Percentiles rank a stretch among this genome's conserved stretches.
phyloP scores from a whole-genome alignment of 2,113 vertebrate genomes.

The Geothlypis trichas region DNA sequence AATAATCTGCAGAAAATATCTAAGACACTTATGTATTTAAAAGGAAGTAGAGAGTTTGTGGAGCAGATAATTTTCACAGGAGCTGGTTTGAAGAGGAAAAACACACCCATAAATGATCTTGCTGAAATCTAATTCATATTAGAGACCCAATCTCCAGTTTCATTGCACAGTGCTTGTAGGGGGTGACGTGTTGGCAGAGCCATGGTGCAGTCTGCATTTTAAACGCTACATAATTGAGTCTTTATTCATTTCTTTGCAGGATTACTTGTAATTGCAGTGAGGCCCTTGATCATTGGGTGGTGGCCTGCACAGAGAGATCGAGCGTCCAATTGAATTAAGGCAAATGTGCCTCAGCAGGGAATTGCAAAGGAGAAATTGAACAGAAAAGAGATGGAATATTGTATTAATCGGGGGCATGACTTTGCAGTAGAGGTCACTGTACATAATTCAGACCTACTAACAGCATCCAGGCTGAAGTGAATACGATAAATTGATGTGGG shows the following conservation, averaged over 20 bases:
- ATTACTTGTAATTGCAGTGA: conserved; percentile 39
- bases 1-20: not conserved
- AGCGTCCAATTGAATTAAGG: conserved; percentile 16
- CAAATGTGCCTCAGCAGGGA: conserved; percentile 16
- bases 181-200: not conserved
- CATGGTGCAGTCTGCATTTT: not conserved
- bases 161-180: not conserved
- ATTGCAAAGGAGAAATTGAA: conserved; percentile 30
- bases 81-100: not conserved
- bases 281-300: not conserved
- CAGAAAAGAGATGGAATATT: conserved; percentile 9
- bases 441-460: not conserved
- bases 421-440: not conserved
- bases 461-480: not conserved
- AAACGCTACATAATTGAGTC: conserved; percentile 18
- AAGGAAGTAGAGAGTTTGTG: not conserved
- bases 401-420: not conserved
- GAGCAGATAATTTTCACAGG: not conserved
- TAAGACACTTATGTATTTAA: not conserved
- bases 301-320: not conserved
- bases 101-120: not conserved
- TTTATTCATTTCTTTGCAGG: conserved; percentile 53
- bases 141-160: not conserved
- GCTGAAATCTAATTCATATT: conserved; percentile 5
- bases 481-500: not conserved